A percentile compares a stretch with the other conserved stretches of the same genome.
These are phyloP conservation scores for Cydia fagiglandana DNA, from an alignment of 1,140 invertebrate species.

Conservation along the genomic window DNA sequence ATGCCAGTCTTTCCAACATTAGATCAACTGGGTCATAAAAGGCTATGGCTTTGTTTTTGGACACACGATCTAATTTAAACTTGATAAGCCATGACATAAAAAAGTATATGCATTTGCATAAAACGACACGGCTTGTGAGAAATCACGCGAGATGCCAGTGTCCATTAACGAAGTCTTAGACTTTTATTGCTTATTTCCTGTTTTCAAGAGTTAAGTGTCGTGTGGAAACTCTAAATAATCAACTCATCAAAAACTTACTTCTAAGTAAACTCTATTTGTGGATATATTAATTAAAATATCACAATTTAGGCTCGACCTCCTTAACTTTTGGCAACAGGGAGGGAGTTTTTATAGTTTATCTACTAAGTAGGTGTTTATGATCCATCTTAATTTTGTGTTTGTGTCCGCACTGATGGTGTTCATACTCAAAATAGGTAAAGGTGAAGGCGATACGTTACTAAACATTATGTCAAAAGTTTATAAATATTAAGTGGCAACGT, in stretches of 20 bases:
- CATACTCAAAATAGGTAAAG: neutral
- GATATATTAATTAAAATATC: too few species aligned
- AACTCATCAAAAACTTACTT: too few species aligned
- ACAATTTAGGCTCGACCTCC: neutral
- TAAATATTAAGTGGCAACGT: too few species aligned
- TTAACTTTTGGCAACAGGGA: neutral
- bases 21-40: slow-evolving; percentile 36
- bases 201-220: neutral
- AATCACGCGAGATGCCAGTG: neutral
- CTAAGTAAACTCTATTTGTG: too few species aligned
- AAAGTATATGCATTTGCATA: neutral
- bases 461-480: too few species aligned
- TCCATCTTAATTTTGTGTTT: neutral
- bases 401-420: neutral
- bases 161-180: neutral
- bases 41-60: neutral
- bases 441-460: too few species aligned
- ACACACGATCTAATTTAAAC: neutral
- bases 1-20: slow-evolving; percentile 73
- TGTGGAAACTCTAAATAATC: too few species aligned
- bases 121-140: too few species aligned
- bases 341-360: neutral
- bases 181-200: neutral
- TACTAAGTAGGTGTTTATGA: neutral
- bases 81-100: neutral